phyloP scores from a whole-genome alignment of 2,888 invertebrate species.

The Chrysopilus asiliformis region DNA sequence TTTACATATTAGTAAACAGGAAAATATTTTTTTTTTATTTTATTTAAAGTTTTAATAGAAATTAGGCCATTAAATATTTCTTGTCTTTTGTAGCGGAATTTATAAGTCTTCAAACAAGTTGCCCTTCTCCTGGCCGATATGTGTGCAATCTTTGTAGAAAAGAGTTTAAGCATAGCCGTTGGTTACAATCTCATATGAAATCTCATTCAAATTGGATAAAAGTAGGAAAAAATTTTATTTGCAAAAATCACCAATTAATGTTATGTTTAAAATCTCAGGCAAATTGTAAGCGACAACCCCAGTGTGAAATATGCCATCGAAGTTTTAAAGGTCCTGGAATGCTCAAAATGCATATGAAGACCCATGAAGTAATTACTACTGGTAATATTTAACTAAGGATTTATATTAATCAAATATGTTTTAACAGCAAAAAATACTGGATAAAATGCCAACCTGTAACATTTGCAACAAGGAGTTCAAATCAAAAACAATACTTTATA shows the following conservation, averaged over 20 bases:
- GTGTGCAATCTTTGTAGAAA: slow-evolving; percentile 49
- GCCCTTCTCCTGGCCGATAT: slow-evolving; percentile 43
- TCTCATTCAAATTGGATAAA: slow-evolving; percentile 50
- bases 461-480: slow-evolving; percentile 47
- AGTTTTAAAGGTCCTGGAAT: slow-evolving; percentile 53
- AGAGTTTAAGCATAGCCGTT: slow-evolving; percentile 48
- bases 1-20: too few relatives aligned
- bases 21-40: too few relatives aligned
- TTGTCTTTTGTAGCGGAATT: slow-evolving; percentile 27
- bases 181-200: slow-evolving; percentile 48
- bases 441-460: slow-evolving; percentile 45
- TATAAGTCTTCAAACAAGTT: slow-evolving; percentile 39
- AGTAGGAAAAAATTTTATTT: too few relatives aligned
- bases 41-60: too few relatives aligned
- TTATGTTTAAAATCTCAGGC: slow-evolving; percentile 37
- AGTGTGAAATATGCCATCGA: slow-evolving; percentile 45
- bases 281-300: slow-evolving; percentile 51
- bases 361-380: slow-evolving; percentile 36
- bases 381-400: slow-evolving; percentile 3
- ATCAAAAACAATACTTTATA: slow-evolving; percentile 46
- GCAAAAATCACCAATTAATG: too few relatives aligned
- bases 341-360: slow-evolving; percentile 53
- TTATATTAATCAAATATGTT: slow-evolving; percentile 2
- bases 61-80: too few relatives aligned
- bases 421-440: slow-evolving; percentile 34